Evolutionary conservation across 2,113 vertebrate genomes (phyloP).

Genomic region (Mormoops blainvillei): DNA sequence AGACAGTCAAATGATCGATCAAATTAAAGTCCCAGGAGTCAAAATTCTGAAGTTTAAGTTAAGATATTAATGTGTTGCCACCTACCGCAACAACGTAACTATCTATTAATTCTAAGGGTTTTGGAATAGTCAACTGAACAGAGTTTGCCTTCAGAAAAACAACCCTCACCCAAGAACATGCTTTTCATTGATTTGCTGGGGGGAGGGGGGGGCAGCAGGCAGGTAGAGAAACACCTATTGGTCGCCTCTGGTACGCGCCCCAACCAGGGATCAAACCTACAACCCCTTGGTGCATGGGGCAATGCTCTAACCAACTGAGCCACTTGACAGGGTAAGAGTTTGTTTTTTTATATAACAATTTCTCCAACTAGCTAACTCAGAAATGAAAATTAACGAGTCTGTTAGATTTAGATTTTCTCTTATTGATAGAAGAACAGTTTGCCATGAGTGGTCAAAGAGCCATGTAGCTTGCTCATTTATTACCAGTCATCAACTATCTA

Average conservation of each 20-base stretch:
- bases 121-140: neutral
- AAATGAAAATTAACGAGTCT: slow-evolving; percentile 7
- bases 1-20: neutral
- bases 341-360: neutral
- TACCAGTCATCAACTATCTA: neutral
- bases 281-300: neutral
- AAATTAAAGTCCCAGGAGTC: neutral
- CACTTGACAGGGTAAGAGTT: neutral
- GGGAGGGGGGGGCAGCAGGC: no score
- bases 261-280: neutral
- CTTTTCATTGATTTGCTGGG: neutral
- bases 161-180: neutral
- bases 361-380: neutral
- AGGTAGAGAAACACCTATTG: neutral
- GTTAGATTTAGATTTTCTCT: neutral
- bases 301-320: neutral
- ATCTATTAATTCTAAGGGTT: neutral
- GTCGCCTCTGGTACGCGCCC: neutral
- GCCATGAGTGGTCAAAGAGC: neutral
- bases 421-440: neutral
- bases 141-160: neutral
- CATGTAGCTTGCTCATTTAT: neutral
- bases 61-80: neutral
- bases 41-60: neutral
- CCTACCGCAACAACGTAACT: neutral